These are phyloP conservation scores for Orycteropus afer DNA, from an alignment of 2,113 vertebrate species.

Conservation along the genomic window DNA sequence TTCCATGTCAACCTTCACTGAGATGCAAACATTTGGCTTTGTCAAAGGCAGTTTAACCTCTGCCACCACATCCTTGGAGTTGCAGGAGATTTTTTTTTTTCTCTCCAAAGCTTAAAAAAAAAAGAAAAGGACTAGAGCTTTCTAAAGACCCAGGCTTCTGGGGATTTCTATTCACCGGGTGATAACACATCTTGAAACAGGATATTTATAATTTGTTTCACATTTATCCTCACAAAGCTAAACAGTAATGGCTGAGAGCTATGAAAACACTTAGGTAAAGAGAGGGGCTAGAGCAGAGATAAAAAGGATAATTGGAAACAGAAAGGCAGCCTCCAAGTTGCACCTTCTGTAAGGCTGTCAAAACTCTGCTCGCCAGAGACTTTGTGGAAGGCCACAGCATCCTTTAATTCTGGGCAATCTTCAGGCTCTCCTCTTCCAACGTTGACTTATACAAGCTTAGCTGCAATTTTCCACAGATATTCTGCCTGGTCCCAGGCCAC, in stretches of 20 bases:
- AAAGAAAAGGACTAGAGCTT: background rate
- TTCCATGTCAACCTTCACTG: constrained; percentile 71
- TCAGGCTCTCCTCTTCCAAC: constrained; percentile 60
- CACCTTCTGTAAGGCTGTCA: constrained; percentile 47
- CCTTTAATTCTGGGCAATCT: constrained; percentile 59
- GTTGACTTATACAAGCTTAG: constrained; percentile 71
- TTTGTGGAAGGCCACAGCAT: constrained; percentile 28
- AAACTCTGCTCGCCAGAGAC: constrained; percentile 15
- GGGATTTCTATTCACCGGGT: constrained; percentile 65
- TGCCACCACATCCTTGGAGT: constrained; percentile 53
- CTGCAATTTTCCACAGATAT: constrained; percentile 74
- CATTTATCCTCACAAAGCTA: constrained; percentile 74
- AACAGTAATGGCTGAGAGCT: constrained; percentile 67
- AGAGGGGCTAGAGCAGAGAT: constrained; percentile 64
- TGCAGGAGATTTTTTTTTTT: background rate
- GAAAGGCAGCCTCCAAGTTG: constrained; percentile 48
- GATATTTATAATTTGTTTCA: constrained; percentile 77
- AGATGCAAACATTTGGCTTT: constrained; percentile 73
- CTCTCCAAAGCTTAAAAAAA: background rate
- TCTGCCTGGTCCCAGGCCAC: constrained; percentile 64
- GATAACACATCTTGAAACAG: constrained; percentile 76
- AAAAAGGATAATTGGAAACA: constrained; percentile 77
- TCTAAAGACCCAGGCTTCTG: constrained; percentile 58
- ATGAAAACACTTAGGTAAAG: constrained; percentile 71
- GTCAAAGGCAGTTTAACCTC: constrained; percentile 74